Conservation (phyloP, 2,797 vertebrate genomes). For the Lutjanus argentimaculatus region DNA sequence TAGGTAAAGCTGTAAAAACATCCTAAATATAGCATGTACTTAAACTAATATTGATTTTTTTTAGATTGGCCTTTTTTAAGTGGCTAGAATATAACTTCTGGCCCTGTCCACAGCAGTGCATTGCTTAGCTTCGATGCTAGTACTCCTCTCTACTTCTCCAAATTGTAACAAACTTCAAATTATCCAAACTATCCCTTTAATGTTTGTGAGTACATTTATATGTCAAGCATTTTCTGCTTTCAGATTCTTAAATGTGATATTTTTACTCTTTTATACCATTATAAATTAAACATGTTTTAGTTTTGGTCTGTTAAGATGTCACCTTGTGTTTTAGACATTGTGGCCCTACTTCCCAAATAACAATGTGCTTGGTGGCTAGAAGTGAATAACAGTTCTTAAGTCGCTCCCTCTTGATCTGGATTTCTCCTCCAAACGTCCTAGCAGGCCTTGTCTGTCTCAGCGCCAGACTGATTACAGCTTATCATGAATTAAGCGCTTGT, state of each 20-base stretch:
- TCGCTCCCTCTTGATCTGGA: conserved; percentile 48
- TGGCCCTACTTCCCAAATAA: conserved; percentile 13
- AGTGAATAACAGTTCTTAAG: conserved; percentile 30
- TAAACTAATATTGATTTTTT: too few relatives aligned
- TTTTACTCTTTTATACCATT: background rate
- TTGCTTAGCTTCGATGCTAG: too few relatives aligned
- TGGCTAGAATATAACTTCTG: too few relatives aligned
- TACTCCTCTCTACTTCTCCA: too few relatives aligned
- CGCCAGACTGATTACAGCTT: conserved; percentile 69
- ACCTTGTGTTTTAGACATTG: background rate
- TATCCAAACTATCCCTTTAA: background rate
- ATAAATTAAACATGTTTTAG: background rate
- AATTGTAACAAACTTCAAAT: too few relatives aligned
- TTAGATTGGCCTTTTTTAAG: too few relatives aligned
- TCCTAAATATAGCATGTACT: too few relatives aligned
- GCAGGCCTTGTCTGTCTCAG: conserved; percentile 57
- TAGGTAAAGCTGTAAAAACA: too few relatives aligned
- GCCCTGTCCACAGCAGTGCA: too few relatives aligned
- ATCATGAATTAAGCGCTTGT: conserved; percentile 65
- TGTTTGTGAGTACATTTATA: conserved; percentile 2
- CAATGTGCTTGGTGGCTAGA: conserved; percentile 2
- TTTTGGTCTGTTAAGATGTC: conserved; percentile 13
- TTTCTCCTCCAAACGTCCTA: conserved; percentile 71
- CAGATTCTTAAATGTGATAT: conserved; percentile 8
- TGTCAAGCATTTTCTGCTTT: conserved; percentile 9